phyloP scores from a whole-genome alignment of 2,888 invertebrate species.

The Drosophila anomalata region DNA sequence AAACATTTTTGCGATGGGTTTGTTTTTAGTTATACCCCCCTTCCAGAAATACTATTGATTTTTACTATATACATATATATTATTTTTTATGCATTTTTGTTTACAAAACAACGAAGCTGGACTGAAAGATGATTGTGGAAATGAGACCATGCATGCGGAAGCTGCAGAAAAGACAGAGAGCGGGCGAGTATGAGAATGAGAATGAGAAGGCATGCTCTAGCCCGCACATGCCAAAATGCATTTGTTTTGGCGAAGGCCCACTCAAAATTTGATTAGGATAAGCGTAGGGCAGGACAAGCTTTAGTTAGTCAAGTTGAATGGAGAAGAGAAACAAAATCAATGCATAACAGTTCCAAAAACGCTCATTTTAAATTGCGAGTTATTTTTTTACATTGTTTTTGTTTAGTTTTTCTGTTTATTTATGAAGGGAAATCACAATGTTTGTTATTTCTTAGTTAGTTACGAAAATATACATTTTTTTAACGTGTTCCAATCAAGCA shows the following conservation, averaged over 20 bases:
- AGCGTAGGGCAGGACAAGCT: not conserved
- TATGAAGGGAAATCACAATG: slow-evolving; percentile 23
- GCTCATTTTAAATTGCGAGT: not conserved
- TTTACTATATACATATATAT: not conserved
- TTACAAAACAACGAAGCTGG: slow-evolving; percentile 1
- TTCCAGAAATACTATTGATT: not conserved
- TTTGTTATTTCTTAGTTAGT: slow-evolving; percentile 57
- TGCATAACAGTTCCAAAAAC: not conserved
- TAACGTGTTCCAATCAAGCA: slow-evolving; percentile 54
- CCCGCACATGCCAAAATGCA: slow-evolving; percentile 22
- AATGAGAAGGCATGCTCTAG: not conserved
- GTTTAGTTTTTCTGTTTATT: not conserved
- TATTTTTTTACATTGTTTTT: slow-evolving; percentile 1
- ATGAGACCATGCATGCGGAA: not conserved
- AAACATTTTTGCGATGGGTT: slow-evolving; percentile 1
- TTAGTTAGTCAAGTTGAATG: slow-evolving; percentile 10
- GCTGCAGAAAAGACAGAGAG: not conserved
- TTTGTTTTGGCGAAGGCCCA: slow-evolving; percentile 2
- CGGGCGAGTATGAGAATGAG: not conserved
- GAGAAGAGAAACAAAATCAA: not conserved
- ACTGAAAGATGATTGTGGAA: not conserved
- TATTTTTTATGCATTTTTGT: slow-evolving; percentile 19
- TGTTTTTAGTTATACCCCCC: not conserved
- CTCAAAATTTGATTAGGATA: slow-evolving; percentile 6
- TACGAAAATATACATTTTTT: slow-evolving; percentile 20